phyloP scores from a whole-genome alignment of 64 coral and sea anemone genomes.

The Dendrophyllia cribrosa region DNA sequence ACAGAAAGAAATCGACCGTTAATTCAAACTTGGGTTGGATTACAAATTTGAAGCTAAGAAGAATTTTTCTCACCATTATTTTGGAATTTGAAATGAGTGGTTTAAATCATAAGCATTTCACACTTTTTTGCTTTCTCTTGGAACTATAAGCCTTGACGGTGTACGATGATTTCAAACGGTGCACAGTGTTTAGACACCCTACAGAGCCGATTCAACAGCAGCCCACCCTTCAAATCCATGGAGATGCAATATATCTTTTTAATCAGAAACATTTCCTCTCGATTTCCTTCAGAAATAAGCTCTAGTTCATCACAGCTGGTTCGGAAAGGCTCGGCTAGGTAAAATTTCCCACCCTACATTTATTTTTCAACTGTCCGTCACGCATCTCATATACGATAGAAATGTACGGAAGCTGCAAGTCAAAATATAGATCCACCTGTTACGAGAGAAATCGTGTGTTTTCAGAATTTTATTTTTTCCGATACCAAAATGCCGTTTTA shows the following conservation, averaged over 20 bases:
- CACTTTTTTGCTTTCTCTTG: not conserved
- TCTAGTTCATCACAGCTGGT: conserved; percentile 44
- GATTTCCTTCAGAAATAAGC: conserved; percentile 27
- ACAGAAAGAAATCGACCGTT: conserved; percentile 8
- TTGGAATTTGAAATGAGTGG: not conserved
- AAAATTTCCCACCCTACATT: conserved; percentile 50
- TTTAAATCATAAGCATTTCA: not conserved
- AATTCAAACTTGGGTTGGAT: not conserved
- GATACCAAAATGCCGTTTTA: not conserved
- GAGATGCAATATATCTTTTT: conserved; percentile 48
- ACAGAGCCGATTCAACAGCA: not conserved
- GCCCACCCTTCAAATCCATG: conserved; percentile 19
- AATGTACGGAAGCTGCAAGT: conserved; percentile 41
- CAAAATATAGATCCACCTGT: conserved; percentile 52
- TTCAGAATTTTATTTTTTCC: not conserved
- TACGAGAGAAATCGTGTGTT: conserved; percentile 4
- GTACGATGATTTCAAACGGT: conserved; percentile 19
- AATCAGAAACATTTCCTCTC: conserved; percentile 55
- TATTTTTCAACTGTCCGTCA: conserved; percentile 47
- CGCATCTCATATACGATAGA: conserved; percentile 32
- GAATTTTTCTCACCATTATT: not conserved
- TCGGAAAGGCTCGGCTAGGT: conserved; percentile 21
- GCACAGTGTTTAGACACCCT: not conserved
- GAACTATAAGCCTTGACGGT: not conserved
- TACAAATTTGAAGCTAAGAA: not conserved